Base-by-base conservation (phyloP, 1,140 invertebrate species). In the Lasioglossum albipes region DNA sequence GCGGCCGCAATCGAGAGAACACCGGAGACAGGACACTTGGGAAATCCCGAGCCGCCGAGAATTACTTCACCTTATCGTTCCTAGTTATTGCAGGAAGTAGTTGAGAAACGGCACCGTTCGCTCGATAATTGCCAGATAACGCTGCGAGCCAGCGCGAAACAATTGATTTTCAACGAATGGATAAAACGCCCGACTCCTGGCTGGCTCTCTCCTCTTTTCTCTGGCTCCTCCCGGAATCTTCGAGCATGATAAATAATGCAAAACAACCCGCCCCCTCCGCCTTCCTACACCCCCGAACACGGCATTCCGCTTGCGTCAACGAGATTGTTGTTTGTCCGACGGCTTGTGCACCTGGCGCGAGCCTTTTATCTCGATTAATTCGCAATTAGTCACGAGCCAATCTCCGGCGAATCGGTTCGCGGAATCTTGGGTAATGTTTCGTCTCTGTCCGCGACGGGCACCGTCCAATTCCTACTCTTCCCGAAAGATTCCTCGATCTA, bases 41-140 rank as follows among this genome's bases (percentile, higher is more conserved):
- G 78, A 80, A 80, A 80, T 80, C 78, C 78, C 78, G 31, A 9
- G 20, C 78, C 78, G 31, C 9, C 20, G 64, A 80, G 78, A 75
- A 80, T 80, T 80, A 75, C 73, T 68, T 75, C 78, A 75, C 64
- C 52, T 80, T 80, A 80, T 78, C 76, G 76, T 78, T 59, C 67
- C 59, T 42, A n/a, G 76, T 78, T 78, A 72, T 72, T 72, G 76
- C 76, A 54, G 68, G 42, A 65, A 78, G 68, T 54, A 65, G 76
- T 78, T 78, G 67, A 72, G 76, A 78, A 78, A 78, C 76, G 76
- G 68, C 76, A 22, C 64, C 64, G 78, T 80, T 80, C 72, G 65
- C 54, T 68, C 64, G 72, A 75, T 62, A 67, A 80, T 80, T 78
- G 59, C 69, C 59, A 64, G 76, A 78, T 78, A 78, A 72, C 68